Evolutionary conservation across 2,797 vertebrate species (phyloP).

Genomic region (Sibirionetta formosa): DNA sequence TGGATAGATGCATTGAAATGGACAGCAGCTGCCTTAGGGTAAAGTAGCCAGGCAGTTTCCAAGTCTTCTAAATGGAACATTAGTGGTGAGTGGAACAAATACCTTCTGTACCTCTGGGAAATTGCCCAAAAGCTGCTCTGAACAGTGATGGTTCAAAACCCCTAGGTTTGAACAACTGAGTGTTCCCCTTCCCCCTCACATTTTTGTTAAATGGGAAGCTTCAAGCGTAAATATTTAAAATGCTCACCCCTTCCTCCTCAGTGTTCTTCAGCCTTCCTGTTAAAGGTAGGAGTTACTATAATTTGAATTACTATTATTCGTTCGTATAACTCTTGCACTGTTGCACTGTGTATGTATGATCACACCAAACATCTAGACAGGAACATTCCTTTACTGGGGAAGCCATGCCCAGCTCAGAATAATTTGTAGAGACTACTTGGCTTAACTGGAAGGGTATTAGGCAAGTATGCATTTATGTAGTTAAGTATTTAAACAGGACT

Average conservation of each 20-base stretch:
- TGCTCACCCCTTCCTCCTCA: background rate
- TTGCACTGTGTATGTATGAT: rapidly evolving
- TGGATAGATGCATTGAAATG: background rate
- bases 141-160: background rate
- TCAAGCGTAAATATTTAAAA: background rate
- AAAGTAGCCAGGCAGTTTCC: background rate
- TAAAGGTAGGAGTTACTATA: background rate
- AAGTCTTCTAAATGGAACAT: background rate
- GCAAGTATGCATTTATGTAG: background rate
- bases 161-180: background rate
- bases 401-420: background rate
- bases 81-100: background rate
- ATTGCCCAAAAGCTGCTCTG: background rate
- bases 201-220: background rate
- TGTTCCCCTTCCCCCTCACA: rapidly evolving
- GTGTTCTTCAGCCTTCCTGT: background rate
- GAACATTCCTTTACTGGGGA: background rate
- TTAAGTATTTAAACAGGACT: conserved; percentile 23
- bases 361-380: background rate
- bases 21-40: background rate
- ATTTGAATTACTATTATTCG: background rate
- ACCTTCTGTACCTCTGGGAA: background rate
- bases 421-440: background rate
- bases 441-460: background rate
- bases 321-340: background rate